These are phyloP conservation scores for Meloidogyne hapla DNA, from an alignment of 1,140 invertebrate species.

Conservation along the genomic window DNA sequence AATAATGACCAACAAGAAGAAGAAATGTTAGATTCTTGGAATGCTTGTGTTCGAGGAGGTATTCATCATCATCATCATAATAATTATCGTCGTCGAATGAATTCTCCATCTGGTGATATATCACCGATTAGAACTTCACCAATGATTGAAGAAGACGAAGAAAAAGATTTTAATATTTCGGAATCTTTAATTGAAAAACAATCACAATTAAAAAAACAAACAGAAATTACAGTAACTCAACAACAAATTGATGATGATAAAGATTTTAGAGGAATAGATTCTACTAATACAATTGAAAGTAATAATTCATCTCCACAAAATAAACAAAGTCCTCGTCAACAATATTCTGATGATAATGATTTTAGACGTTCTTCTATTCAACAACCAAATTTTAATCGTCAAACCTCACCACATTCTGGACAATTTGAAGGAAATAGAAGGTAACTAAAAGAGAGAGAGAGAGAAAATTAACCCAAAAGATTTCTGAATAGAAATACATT, in stretches of 20 bases:
- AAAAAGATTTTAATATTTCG: conserved; percentile 3
- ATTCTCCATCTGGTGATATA: background rate
- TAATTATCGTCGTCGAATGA: background rate
- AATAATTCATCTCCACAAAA: background rate
- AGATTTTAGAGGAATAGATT: background rate
- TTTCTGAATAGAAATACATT: background rate
- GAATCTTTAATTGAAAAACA: no score
- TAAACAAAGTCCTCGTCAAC: background rate
- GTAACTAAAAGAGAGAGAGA: background rate
- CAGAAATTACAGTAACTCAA: background rate
- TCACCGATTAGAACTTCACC: background rate
- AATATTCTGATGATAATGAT: conserved; percentile 16
- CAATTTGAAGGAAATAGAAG: conserved; percentile 3
- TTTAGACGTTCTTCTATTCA: conserved; percentile 15
- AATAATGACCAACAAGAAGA: conserved; percentile 10
- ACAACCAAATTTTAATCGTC: conserved; percentile 7
- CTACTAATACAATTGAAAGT: background rate
- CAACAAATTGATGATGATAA: background rate
- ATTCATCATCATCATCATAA: background rate
- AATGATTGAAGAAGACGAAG: conserved; percentile 13
- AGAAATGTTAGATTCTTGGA: conserved; percentile 29
- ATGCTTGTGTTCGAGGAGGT: conserved; percentile 13
- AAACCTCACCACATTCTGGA: background rate
- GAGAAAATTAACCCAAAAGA: background rate
- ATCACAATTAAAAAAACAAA: background rate